Percentiles rank a stretch among this genome's conserved stretches.
Conservation (phyloP, 64 coral and sea anemone genomes). For the Hydrozoanthus tunicans region DNA sequence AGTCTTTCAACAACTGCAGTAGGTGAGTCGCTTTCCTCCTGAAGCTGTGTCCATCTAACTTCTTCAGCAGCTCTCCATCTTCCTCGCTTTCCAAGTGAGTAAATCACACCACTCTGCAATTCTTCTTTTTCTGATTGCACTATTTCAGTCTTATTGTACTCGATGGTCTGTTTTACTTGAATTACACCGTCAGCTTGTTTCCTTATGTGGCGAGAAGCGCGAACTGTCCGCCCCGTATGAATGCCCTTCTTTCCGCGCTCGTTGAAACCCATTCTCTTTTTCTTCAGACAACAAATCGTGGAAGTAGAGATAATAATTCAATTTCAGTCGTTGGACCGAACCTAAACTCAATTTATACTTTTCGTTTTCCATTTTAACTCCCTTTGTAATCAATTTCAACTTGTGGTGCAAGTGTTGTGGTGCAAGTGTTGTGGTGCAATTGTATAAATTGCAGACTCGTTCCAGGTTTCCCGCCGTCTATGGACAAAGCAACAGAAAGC, state of each 20-base stretch:
- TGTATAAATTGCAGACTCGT: neutral
- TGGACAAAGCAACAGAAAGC: too few species aligned
- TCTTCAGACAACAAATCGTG: neutral
- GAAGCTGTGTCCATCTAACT: neutral
- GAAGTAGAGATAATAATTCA: neutral
- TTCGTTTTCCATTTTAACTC: conserved; percentile 33
- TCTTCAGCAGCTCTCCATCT: conserved; percentile 16
- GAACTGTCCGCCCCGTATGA: conserved; percentile 62
- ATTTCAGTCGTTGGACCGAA: neutral
- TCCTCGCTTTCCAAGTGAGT: conserved; percentile 44
- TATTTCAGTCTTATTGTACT: neutral
- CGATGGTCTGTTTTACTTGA: conserved; percentile 7
- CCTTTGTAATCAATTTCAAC: neutral
- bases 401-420: conserved; percentile 37
- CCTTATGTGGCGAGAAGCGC: conserved; percentile 21
- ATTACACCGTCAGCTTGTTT: conserved; percentile 13
- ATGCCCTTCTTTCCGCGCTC: conserved; percentile 64
- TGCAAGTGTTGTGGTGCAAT: conserved; percentile 32
- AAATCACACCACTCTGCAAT: conserved; percentile 33
- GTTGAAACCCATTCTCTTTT: conserved; percentile 51
- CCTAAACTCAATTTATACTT: neutral
- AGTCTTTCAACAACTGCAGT: conserved; percentile 20
- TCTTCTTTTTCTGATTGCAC: neutral
- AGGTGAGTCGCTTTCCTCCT: neutral
- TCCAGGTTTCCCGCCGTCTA: neutral